phyloP scores from a whole-genome alignment of 1,140 invertebrate species.

The Oreohelix idahoensis region DNA sequence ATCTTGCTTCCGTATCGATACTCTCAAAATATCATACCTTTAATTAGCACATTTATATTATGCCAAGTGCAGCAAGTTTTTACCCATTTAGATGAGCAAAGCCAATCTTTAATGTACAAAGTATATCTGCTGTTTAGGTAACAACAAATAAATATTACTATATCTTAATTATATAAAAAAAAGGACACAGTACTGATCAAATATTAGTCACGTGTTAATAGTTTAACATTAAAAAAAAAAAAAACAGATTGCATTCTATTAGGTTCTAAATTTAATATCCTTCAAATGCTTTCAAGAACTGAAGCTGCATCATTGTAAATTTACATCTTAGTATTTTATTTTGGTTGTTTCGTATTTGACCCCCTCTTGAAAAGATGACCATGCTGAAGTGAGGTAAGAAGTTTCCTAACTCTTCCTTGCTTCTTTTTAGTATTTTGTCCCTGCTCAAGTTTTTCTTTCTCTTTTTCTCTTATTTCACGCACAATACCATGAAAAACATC shows the following conservation, averaged over 20 bases:
- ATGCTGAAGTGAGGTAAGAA: conserved; percentile 31
- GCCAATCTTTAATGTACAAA: too few species aligned
- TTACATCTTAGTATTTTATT: neutral
- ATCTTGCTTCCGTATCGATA: too few species aligned
- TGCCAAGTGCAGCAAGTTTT: too few species aligned
- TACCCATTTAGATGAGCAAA: too few species aligned
- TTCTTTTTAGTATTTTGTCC: conserved; percentile 28
- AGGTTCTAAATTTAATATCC: neutral
- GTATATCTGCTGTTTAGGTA: too few species aligned
- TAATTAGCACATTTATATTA: too few species aligned
- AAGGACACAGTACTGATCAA: too few species aligned
- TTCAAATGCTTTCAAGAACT: neutral
- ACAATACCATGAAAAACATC: conserved; percentile 73
- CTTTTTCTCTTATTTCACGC: conserved; percentile 69
- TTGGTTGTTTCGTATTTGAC: conserved; percentile 5
- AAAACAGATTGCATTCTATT: neutral
- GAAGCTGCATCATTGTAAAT: neutral
- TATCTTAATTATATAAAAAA: too few species aligned
- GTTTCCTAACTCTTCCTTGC: conserved; percentile 24
- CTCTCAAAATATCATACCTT: too few species aligned
- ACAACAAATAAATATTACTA: too few species aligned
- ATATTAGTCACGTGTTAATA: neutral
- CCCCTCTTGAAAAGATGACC: conserved; percentile 25
- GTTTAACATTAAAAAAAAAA: too few species aligned
- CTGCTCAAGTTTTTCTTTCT: conserved; percentile 53